phyloP scores from a whole-genome alignment of 2,888 invertebrate species.

The Chloroclysta siterata region DNA sequence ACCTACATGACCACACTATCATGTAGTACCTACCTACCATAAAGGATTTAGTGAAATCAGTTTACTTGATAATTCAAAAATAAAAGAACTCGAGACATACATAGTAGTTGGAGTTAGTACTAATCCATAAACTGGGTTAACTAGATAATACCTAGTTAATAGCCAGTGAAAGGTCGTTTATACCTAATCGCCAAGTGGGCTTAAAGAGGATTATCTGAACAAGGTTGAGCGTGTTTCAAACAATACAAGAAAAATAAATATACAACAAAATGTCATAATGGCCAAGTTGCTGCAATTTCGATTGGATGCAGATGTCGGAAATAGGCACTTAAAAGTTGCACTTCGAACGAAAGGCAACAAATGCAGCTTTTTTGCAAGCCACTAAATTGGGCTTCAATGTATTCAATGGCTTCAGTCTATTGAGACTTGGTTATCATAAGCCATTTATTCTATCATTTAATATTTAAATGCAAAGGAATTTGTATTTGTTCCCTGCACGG shows the following conservation, averaged over 20 bases:
- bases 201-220: constrained; percentile 5
- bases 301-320: not conserved
- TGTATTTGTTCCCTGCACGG: too few species aligned
- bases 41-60: too few species aligned
- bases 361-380: not conserved
- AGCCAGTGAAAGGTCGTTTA: not conserved
- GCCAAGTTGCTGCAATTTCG: not conserved
- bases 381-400: not conserved
- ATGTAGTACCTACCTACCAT: too few species aligned
- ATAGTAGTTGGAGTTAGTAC: too few species aligned
- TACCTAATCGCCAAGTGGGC: not conserved
- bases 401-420: too few species aligned
- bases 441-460: too few species aligned
- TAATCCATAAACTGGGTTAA: not conserved
- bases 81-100: too few species aligned
- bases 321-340: not conserved
- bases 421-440: too few species aligned
- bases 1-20: not conserved
- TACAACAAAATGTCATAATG: not conserved
- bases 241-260: not conserved
- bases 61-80: too few species aligned
- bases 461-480: too few species aligned
- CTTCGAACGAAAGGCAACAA: not conserved
- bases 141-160: not conserved
- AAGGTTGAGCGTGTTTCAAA: constrained; percentile 4